phyloP scores from a whole-genome alignment of 2,888 invertebrate species.

The Volucella zonaria region DNA sequence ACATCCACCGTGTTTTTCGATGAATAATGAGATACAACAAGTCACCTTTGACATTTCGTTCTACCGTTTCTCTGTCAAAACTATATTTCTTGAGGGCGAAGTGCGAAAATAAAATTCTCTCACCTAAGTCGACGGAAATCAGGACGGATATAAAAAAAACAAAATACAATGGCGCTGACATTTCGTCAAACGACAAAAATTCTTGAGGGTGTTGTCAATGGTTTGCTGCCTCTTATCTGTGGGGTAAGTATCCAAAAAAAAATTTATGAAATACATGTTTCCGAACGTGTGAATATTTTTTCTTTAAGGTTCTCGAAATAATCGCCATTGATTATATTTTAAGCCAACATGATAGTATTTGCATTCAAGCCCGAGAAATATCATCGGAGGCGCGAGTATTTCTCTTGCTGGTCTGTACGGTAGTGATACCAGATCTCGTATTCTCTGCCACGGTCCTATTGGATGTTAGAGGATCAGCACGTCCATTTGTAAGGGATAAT shows the following conservation, averaged over 20 bases:
- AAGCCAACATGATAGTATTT: constrained; percentile 43
- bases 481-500: constrained; percentile 37
- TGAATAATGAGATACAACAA: no score
- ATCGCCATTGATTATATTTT: neutral
- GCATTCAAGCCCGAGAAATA: constrained; percentile 57
- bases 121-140: no score
- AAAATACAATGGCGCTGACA: no score
- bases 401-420: neutral
- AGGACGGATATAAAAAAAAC: no score
- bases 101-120: no score
- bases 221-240: constrained; percentile 11
- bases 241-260: constrained; percentile 9
- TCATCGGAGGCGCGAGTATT: constrained; percentile 6
- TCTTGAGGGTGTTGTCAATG: constrained; percentile 12
- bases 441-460: constrained; percentile 2
- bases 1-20: no score
- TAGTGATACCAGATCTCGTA: constrained; percentile 40
- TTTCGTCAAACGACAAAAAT: neutral
- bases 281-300: neutral
- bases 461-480: constrained; percentile 21
- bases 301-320: constrained; percentile 42
- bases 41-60: no score
- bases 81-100: no score
- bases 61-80: no score
- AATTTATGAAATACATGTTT: neutral